Evolutionary conservation across 2,797 vertebrate genomes (phyloP).

Genomic region (Melopsittacus undulatus): DNA sequence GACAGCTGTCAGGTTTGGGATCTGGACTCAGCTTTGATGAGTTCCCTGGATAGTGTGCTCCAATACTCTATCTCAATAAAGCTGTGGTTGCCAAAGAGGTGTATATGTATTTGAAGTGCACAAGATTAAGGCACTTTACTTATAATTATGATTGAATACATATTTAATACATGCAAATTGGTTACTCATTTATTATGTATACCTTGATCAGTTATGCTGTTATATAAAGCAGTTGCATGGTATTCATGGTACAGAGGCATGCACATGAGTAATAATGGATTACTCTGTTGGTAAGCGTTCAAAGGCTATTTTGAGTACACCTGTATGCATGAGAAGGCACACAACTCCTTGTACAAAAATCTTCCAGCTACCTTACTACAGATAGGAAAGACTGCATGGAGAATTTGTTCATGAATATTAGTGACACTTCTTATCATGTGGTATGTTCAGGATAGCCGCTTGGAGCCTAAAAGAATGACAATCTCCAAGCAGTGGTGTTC

Average conservation of each 20-base stretch:
- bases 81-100: not conserved
- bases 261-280: not conserved
- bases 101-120: not conserved
- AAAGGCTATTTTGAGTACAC: not conserved
- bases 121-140: not conserved
- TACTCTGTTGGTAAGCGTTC: not conserved
- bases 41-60: fast-evolving
- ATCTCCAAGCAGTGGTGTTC: not conserved
- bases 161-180: not conserved
- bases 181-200: not conserved
- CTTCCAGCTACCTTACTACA: not conserved
- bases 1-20: not conserved
- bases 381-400: not conserved
- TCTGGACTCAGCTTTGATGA: not conserved
- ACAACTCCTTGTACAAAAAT: not conserved
- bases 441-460: not conserved
- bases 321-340: not conserved
- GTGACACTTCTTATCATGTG: not conserved
- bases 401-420: not conserved
- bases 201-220: not conserved
- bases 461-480: not conserved
- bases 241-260: not conserved
- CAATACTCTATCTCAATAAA: not conserved
- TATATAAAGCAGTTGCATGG: not conserved
- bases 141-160: not conserved